Evolutionary conservation across 2,888 invertebrate species (phyloP), one percentile per base, ranked within the genome.

Genomic region (Apodemia mormo): DNA sequence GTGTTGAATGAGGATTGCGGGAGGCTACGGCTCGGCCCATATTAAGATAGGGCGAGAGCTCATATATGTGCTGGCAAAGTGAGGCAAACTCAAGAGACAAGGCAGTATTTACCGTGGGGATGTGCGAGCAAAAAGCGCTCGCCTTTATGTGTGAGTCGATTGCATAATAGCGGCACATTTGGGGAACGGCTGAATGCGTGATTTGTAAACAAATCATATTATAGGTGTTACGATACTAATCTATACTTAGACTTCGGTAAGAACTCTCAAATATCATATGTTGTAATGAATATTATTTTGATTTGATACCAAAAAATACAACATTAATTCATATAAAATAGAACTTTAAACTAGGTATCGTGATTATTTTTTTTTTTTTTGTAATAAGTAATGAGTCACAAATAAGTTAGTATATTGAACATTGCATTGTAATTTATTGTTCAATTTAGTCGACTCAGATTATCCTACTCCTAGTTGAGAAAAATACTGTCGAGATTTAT

Each of bases 1-100:
- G 93, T 85, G 88, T 86, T 91, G 93, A 92, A 93, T 93, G 90
- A 88, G 89, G 89, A 92, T 90, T 85, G 90, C 90, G 86, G 86
- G 88, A 89, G 88, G 82, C 87, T 92, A 91, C 92, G 88, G 89
- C 89, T 85, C 92, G 92, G 87, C 92, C 92, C 92, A 92, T 92
- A 91, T 92, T 90, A 86, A 92, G 92, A 89, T 90, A 87, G 91
- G 90, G 90, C 91, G 87, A 87, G 89, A 89, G 89, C 87, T 87
- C 87, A 89, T 89, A 88, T 88, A 86, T 85, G 81, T 84, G 85
- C 79, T 80, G 80, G 79, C 79, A 81, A 81, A 79, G 76, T 80
- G 77, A 82, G 74, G 75, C 76, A 76, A 75, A 83, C 81, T 81
- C 80, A 81, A 80, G 82, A 83, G 83, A 81, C 85, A 87, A 83